Percentiles rank a stretch among this genome's conserved stretches.
These are phyloP conservation scores for Drosophila pruinosa DNA, from an alignment of 1,140 invertebrate species.

Conservation along the genomic window DNA sequence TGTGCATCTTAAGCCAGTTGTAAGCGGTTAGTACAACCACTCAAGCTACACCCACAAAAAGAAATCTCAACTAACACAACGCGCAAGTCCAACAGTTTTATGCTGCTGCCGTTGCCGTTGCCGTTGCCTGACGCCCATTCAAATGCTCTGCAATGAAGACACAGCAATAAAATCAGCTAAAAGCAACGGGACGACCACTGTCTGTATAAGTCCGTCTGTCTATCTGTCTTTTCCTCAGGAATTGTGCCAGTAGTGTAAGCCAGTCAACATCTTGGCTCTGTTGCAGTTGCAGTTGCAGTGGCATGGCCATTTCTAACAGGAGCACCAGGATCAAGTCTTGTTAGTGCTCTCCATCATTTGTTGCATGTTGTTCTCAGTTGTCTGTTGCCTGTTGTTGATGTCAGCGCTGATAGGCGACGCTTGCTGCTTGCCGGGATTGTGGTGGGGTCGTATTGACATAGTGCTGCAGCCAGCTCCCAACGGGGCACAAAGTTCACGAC, in stretches of 20 bases:
- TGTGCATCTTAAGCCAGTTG: conserved; percentile 67
- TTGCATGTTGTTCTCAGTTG: conserved; percentile 38
- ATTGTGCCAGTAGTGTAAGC: conserved; percentile 50
- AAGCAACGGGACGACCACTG: conserved; percentile 23
- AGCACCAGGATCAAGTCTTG: conserved; percentile 77
- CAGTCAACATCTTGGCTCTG: not conserved
- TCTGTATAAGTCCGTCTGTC: conserved; percentile 5
- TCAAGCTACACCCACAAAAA: conserved; percentile 27
- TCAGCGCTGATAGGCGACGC: conserved; percentile 66
- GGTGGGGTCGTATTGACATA: conserved; percentile 31
- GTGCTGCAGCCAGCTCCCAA: conserved; percentile 36
- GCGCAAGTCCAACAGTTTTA: not conserved
- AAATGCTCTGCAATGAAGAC: conserved; percentile 24
- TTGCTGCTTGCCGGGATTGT: conserved; percentile 52
- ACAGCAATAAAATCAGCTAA: conserved; percentile 37
- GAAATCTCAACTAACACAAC: conserved; percentile 21
- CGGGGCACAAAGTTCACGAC: conserved; percentile 65
- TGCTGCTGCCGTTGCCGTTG: not conserved
- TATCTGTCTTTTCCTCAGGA: conserved; percentile 7
- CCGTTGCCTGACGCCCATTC: conserved; percentile 21
- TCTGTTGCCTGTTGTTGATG: conserved; percentile 50
- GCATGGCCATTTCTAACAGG: conserved; percentile 66
- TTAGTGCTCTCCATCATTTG: conserved; percentile 51
- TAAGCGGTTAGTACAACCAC: conserved; percentile 46
- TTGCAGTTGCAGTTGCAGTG: not conserved